Base-by-base conservation (phyloP, 2,888 invertebrate species). In the Timandra comae region DNA sequence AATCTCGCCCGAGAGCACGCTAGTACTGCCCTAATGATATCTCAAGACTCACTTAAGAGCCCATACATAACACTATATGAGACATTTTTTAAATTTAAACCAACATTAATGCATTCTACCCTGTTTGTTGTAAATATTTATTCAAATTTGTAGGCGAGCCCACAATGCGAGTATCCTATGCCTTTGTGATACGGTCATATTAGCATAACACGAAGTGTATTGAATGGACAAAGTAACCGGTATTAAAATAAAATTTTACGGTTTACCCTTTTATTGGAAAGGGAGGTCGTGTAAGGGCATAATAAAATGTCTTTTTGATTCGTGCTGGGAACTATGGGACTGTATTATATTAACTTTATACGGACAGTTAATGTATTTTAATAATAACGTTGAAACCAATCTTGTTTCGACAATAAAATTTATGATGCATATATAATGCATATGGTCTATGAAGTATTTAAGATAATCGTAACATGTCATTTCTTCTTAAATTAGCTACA, bases 11-110 rank as follows among this genome's bases (percentile, higher is more conserved):
- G 39, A 48, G 71, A 67, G 74, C 66, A 56, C 63, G 51, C 66
- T 68, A 55, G 63, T 49, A 66, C 69, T 71, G 69, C 63, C 70
- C 76, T 85, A 85, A 85, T 82, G 85, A 84, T 84, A 84, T 82
- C 80, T 76, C 73, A 65, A 73, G 78, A 74, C 67, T 67, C 77
- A 67, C 73, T 81, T 82, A 81, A 81, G 75, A 75, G 71, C 68
- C 75, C 84, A 81, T 84, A 82, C 70, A 82, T 84, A 77, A 81
- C 80, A 71, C 71, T 85, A 68, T 77, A 81, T 71, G 82, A 67
- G 85, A 85, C 84, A 65, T 84, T 85, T 85, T 85, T 80, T 76
- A 78, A 84, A 85, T 84, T 81, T 85, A 85, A 82, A 69, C 63
- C 80, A 74, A 75, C 80, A 59, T 65, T 82, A 82, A 82, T 81